A percentile compares a stretch with the other conserved stretches of the same genome.
Conservation (phyloP, 2,888 invertebrate genomes). For the Merodon equestris region DNA sequence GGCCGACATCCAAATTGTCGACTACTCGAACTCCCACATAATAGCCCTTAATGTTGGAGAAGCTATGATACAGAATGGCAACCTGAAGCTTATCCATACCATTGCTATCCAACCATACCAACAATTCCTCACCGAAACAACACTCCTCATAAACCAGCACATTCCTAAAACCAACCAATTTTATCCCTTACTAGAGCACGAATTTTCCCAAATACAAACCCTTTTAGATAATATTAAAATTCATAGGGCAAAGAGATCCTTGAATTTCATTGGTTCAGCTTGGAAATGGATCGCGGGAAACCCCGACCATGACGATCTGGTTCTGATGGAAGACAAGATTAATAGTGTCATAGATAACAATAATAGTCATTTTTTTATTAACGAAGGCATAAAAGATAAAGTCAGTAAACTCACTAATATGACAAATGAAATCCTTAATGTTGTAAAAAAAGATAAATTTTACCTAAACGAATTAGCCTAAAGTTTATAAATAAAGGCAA, state of each 20-base stretch:
- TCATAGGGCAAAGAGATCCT: too few species aligned
- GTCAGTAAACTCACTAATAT: slow-evolving; percentile 11
- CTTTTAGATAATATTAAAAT: not conserved
- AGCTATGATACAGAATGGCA: not conserved
- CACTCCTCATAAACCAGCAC: not conserved
- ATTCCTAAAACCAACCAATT: not conserved
- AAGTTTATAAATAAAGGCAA: slow-evolving; percentile 8
- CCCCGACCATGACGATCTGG: slow-evolving; percentile 5
- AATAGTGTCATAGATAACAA: slow-evolving; percentile 9
- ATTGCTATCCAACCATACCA: too few species aligned
- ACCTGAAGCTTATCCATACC: not conserved
- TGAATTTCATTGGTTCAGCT: not conserved
- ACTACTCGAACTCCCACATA: not conserved
- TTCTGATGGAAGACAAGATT: not conserved
- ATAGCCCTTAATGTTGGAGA: not conserved
- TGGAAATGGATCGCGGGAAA: slow-evolving; percentile 17
- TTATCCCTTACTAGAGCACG: not conserved
- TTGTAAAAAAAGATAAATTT: slow-evolving; percentile 1
- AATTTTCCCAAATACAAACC: too few species aligned
- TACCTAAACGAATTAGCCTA: not conserved
- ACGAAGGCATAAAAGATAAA: slow-evolving; percentile 7
- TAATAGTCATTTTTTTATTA: slow-evolving; percentile 7
- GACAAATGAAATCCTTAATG: not conserved
- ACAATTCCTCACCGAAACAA: not conserved
- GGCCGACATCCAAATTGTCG: not conserved